Percentiles rank a stretch among this genome's conserved stretches.
Evolutionary conservation across 1,140 invertebrate species (phyloP).

Genomic region (Hyles vespertilio): DNA sequence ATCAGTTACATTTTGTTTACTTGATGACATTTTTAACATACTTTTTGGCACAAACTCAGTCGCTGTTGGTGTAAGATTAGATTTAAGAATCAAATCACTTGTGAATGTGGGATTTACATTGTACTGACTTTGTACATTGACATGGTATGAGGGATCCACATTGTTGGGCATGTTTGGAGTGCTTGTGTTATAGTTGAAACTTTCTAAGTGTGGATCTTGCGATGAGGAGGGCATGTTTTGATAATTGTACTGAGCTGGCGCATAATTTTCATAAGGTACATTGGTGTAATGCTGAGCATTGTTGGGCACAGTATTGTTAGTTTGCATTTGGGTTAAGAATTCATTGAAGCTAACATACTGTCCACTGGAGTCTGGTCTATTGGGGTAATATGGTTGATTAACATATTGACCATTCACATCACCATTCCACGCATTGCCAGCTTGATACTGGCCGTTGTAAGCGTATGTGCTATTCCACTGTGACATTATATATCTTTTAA

Average conservation of each 20-base stretch:
- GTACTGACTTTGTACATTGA: slow-evolving; percentile 38
- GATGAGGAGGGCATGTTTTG: slow-evolving; percentile 43
- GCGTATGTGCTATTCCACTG: slow-evolving; percentile 64
- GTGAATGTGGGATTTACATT: slow-evolving; percentile 34
- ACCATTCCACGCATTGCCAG: slow-evolving; percentile 47
- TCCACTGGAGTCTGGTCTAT: slow-evolving; percentile 44
- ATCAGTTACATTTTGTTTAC: slow-evolving; percentile 27
- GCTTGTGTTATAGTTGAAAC: slow-evolving; percentile 39
- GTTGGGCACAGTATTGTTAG: slow-evolving; percentile 27
- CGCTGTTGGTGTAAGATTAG: slow-evolving; percentile 66
- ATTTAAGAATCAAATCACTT: slow-evolving; percentile 58
- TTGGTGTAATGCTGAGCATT: slow-evolving; percentile 41
- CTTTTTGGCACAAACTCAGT: slow-evolving; percentile 71
- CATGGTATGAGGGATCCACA: slow-evolving; percentile 33
- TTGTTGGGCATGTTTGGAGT: slow-evolving; percentile 35
- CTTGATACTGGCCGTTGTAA: slow-evolving; percentile 58
- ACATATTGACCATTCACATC: slow-evolving; percentile 51
- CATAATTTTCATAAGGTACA: slow-evolving; percentile 50
- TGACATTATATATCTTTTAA: slow-evolving; percentile 39
- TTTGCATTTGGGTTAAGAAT: slow-evolving; percentile 63
- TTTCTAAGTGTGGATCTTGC: slow-evolving; percentile 43
- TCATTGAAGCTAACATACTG: slow-evolving; percentile 69
- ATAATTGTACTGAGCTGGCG: slow-evolving; percentile 47
- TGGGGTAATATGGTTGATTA: slow-evolving; percentile 53
- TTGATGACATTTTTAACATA: slow-evolving; percentile 29